phyloP scores from a whole-genome alignment of 2,888 invertebrate genomes.

The Polydrusus cervinus region DNA sequence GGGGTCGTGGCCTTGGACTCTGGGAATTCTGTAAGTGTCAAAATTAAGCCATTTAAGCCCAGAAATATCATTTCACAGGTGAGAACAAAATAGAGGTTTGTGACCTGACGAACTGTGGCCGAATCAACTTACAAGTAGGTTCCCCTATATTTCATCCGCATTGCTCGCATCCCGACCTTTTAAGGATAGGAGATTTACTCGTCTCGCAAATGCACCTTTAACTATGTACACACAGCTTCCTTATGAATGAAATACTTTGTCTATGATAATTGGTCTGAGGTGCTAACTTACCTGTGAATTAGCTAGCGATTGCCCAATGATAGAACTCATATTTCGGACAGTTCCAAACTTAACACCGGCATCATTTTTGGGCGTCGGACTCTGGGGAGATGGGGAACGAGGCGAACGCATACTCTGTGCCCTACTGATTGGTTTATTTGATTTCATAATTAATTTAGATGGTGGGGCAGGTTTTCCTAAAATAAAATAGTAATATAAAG shows the following conservation, averaged over 20 bases:
- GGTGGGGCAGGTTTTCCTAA: slow-evolving; percentile 78
- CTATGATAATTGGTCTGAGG: no score
- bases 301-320: slow-evolving; percentile 74
- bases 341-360: slow-evolving; percentile 67
- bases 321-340: slow-evolving; percentile 69
- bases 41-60: not conserved
- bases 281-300: slow-evolving; percentile 57
- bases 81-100: no score
- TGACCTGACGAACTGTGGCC: no score
- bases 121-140: no score
- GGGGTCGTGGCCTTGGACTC: slow-evolving; percentile 64
- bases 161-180: no score
- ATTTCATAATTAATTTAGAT: slow-evolving; percentile 77
- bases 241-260: no score
- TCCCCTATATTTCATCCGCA: no score
- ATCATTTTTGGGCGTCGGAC: slow-evolving; percentile 62
- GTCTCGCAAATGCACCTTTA: no score
- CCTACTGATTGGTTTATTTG: slow-evolving; percentile 74
- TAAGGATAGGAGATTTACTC: no score
- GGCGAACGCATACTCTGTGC: slow-evolving; percentile 91
- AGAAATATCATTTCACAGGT: no score
- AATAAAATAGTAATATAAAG: no score
- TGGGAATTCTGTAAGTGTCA: slow-evolving; percentile 31
- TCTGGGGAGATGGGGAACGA: slow-evolving; percentile 78
- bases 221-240: no score